Base-by-base conservation (phyloP, 1,140 invertebrate genomes). In the Bombus waltoni region DNA sequence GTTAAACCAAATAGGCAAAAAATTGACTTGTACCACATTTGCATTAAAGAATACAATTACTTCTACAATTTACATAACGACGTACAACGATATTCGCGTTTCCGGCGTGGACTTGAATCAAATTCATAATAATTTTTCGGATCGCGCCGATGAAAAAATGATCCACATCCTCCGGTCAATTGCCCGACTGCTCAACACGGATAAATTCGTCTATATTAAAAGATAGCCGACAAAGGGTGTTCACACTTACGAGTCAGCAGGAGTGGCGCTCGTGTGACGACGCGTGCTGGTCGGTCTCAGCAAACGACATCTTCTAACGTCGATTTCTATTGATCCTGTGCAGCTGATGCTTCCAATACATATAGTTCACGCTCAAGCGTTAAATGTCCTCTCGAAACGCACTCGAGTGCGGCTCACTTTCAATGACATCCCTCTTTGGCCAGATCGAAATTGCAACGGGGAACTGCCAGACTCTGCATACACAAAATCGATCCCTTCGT, bases 141-240 rank as follows among this genome's bases (percentile, higher is more conserved):
- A 66, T 35, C 18, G 22, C n/a, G 65, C 5, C 47, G 80, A 88
- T 83, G 83, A 79, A 79, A 89, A 74, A 66, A 89, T 89, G 78
- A 75, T 76, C 47, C 72, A 83, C 44, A 89, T 89, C 88, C 88
- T 78, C 77, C 75, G 68, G 59, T 18, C 78, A 83, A 86, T 89
- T 82, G 83, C 62, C 22, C 38, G 25, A 32, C 38, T 73, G 35
- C 25, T 68, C n/a, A n/a, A 18, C 62, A 22, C 44, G 44, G 28
- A 35, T 38, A 71, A 73, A 86, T 79, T 47, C 44, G 65, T 86
- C 72, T 88, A 9, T 68, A 87, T 89, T 87, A 83, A 80, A 83
- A 89, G 76, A 89, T 89, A 68, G 28, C 84, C 68, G 79, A 47
- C 80, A 79, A 85, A 72, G 76, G 76, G 40, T 73, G 62, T 79